These are phyloP conservation scores for Nothocercus julius DNA, from an alignment of 2,113 vertebrate genomes.

Conservation along the genomic window DNA sequence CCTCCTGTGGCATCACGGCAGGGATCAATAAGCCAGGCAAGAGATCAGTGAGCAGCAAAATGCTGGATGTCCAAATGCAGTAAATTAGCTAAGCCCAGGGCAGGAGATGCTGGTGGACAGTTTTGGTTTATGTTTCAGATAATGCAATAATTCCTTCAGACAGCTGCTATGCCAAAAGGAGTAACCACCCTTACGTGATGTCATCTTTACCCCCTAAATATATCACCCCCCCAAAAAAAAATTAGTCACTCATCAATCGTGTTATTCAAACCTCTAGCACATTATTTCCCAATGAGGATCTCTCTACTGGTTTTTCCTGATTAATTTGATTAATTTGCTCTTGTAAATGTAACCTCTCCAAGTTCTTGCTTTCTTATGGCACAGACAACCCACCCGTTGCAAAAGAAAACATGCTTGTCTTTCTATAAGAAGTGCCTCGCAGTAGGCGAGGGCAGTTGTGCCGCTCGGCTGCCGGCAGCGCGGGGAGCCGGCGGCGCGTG, in stretches of 20 bases:
- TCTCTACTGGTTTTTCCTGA: background rate
- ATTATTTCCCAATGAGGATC: background rate
- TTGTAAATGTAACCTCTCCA: background rate
- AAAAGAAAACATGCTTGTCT: background rate
- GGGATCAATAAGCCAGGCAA: background rate
- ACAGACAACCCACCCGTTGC: background rate
- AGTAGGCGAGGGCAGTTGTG: fast-evolving
- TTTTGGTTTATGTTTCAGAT: background rate
- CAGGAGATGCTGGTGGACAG: background rate
- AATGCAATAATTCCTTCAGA: background rate
- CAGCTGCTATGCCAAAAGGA: background rate
- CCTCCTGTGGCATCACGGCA: fast-evolving
- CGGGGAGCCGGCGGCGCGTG: too few relatives aligned
- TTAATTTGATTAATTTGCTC: background rate
- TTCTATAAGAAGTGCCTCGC: fast-evolving
- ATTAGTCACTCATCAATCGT: background rate
- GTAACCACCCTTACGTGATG: fast-evolving
- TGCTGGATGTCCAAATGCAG: background rate
- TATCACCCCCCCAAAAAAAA: background rate
- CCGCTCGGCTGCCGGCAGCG: background rate
- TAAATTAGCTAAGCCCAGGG: background rate
- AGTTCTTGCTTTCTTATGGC: background rate
- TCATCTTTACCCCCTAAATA: background rate
- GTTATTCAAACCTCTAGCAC: background rate
- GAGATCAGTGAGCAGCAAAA: background rate